Evolutionary conservation across 53 echinoderm and acorn worm genomes (phyloP).

Genomic region (Antedon mediterranea): DNA sequence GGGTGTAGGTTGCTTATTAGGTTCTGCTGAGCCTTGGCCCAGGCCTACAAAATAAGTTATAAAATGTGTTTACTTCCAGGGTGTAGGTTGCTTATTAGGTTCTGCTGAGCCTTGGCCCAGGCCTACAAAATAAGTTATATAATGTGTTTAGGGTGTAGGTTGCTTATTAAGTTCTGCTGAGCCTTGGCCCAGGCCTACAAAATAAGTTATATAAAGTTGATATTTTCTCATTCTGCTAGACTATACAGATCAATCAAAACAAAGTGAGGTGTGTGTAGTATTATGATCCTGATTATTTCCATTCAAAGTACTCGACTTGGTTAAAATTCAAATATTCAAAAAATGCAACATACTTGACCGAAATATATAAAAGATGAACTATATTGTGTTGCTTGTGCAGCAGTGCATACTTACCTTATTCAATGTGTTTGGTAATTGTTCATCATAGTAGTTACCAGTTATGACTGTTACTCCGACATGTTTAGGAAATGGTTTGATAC

Average conservation of each 20-base stretch:
- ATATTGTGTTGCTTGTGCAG: not conserved
- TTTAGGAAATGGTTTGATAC: constrained; percentile 71
- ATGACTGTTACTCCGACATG: constrained; percentile 76
- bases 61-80: constrained; percentile 56
- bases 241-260: too few relatives aligned
- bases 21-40: constrained; percentile 61
- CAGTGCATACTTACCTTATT: constrained; percentile 93
- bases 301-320: too few relatives aligned
- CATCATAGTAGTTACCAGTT: constrained; percentile 95
- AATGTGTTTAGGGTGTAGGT: not conserved
- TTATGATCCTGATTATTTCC: too few relatives aligned
- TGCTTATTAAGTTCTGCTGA: constrained; percentile 44
- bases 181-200: constrained; percentile 56
- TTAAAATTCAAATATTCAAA: too few relatives aligned
- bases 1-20: constrained; percentile 52
- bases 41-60: constrained; percentile 21
- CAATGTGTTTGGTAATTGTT: constrained; percentile 68
- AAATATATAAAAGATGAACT: not conserved
- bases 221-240: too few relatives aligned
- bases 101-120: constrained; percentile 64
- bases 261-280: too few relatives aligned
- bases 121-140: constrained; percentile 15
- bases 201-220: not conserved
- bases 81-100: constrained; percentile 47
- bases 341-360: too few relatives aligned